phyloP scores from a whole-genome alignment of 1,140 invertebrate genomes.

The Bemisia tabaci region DNA sequence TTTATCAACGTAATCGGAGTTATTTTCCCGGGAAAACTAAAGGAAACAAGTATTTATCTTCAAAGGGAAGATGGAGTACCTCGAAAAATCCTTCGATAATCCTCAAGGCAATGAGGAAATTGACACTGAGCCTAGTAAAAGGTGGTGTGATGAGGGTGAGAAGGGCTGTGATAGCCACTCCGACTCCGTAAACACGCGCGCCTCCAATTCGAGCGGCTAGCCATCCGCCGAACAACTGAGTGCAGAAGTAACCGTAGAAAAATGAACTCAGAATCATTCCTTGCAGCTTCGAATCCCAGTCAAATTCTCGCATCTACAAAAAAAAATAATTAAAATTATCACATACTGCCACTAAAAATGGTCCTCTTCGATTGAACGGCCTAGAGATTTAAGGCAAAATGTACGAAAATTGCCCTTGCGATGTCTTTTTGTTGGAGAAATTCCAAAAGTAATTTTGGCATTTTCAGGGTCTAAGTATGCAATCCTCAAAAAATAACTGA shows the following conservation, averaged over 20 bases:
- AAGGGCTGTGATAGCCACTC: constrained; percentile 62
- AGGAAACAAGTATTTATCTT: too few relatives aligned
- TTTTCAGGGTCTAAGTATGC: too few relatives aligned
- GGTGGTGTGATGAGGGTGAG: constrained; percentile 70
- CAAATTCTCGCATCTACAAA: constrained; percentile 30
- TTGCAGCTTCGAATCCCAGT: constrained; percentile 34
- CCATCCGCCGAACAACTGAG: constrained; percentile 56
- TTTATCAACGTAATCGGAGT: too few relatives aligned
- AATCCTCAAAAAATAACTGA: too few relatives aligned
- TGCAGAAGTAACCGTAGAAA: constrained; percentile 40
- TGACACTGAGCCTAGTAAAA: constrained; percentile 52
- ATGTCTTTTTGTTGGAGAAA: too few relatives aligned
- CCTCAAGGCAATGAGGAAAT: constrained; percentile 53
- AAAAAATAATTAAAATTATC: constrained; percentile 6
- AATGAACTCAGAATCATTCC: constrained; percentile 38
- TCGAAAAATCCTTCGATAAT: constrained; percentile 79
- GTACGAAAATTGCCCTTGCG: too few relatives aligned
- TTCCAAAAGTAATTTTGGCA: too few relatives aligned
- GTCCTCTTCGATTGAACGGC: too few relatives aligned
- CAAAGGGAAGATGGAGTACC: constrained; percentile 39
- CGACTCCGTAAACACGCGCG: constrained; percentile 56
- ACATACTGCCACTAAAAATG: background rate
- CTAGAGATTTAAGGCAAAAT: too few relatives aligned
- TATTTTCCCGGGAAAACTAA: too few relatives aligned
- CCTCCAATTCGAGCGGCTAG: constrained; percentile 54